These are phyloP conservation scores for Morbakka virulenta DNA, from an alignment of 30 jellyfish, hydroid and myxozoan genomes.

Conservation along the genomic window DNA sequence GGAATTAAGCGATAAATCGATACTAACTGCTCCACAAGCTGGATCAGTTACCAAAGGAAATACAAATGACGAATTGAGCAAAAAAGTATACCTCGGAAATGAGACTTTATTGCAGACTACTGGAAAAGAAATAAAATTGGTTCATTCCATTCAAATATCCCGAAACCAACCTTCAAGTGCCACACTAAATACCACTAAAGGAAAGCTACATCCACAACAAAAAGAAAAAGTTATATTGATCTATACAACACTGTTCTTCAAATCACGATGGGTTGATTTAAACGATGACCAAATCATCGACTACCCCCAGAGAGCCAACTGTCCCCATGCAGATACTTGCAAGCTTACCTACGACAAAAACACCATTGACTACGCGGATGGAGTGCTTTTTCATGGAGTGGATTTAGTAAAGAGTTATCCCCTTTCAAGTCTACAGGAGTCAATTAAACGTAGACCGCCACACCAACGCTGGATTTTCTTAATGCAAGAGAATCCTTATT, in stretches of 20 bases:
- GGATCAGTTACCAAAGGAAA: no score
- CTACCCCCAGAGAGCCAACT: constrained; percentile 33
- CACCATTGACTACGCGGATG: constrained; percentile 24
- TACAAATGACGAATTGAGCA: no score
- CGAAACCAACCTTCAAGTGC: no score
- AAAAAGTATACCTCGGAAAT: no score
- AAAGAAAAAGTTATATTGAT: constrained; percentile 67
- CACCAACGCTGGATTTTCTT: constrained; percentile 86
- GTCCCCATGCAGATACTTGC: constrained; percentile 75
- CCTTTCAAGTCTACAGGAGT: constrained; percentile 21
- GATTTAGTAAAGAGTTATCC: constrained; percentile 17
- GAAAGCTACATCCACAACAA: no score
- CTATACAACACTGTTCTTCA: constrained; percentile 65
- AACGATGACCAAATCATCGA: constrained; percentile 21
- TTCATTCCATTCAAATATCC: no score
- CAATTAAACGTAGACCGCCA: constrained; percentile 30
- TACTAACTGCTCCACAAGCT: no score
- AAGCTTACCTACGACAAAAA: constrained; percentile 63
- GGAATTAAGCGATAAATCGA: no score
- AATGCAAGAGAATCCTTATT: constrained; percentile 86
- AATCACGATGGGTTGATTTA: constrained; percentile 45
- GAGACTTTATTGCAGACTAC: no score
- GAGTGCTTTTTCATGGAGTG: constrained; percentile 68
- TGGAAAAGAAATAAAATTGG: no score
- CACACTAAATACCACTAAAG: no score